A percentile compares a stretch with the other conserved stretches of the same genome.
phyloP scores from a whole-genome alignment of 2,888 invertebrate species.

The Marasmarcha lunaedactyla region DNA sequence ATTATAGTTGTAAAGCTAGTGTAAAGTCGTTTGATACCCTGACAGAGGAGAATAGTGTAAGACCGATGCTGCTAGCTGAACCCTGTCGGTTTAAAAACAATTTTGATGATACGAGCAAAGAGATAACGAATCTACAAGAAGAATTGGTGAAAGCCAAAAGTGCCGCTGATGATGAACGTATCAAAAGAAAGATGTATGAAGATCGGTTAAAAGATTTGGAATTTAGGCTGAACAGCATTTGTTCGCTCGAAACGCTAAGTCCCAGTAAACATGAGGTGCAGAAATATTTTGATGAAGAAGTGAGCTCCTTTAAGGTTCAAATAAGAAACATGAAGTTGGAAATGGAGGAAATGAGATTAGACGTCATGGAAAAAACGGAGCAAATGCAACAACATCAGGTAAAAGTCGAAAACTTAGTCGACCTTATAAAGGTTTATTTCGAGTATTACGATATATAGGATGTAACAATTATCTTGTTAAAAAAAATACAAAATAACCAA shows the following conservation, averaged over 20 bases:
- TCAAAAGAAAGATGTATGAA: conserved; percentile 42
- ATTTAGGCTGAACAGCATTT: conserved; percentile 28
- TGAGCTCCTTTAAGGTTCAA: conserved; percentile 32
- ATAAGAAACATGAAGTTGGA: conserved; percentile 41
- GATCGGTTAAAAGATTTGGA: conserved; percentile 44
- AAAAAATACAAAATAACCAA: too few species aligned
- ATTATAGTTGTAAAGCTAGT: too few species aligned
- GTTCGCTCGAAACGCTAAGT: neutral
- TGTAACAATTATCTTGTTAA: too few species aligned
- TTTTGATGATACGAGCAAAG: too few species aligned
- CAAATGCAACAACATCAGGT: conserved; percentile 48
- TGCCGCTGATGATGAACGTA: conserved; percentile 38
- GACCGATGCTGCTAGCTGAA: too few species aligned
- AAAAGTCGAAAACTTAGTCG: too few species aligned
- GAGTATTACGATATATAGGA: too few species aligned
- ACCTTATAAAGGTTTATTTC: too few species aligned
- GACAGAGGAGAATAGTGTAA: too few species aligned
- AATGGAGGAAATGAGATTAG: conserved; percentile 39
- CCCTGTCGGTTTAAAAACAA: too few species aligned
- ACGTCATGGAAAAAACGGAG: conserved; percentile 39
- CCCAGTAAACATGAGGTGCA: neutral
- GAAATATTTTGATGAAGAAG: conserved; percentile 33
- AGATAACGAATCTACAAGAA: conserved; percentile 35
- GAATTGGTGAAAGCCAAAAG: conserved; percentile 41
- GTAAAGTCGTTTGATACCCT: too few species aligned